A percentile compares a stretch with the other conserved stretches of the same genome.
Evolutionary conservation across 2,797 vertebrate species (phyloP).

Genomic region (Lepidocolaptes lacrymiger): DNA sequence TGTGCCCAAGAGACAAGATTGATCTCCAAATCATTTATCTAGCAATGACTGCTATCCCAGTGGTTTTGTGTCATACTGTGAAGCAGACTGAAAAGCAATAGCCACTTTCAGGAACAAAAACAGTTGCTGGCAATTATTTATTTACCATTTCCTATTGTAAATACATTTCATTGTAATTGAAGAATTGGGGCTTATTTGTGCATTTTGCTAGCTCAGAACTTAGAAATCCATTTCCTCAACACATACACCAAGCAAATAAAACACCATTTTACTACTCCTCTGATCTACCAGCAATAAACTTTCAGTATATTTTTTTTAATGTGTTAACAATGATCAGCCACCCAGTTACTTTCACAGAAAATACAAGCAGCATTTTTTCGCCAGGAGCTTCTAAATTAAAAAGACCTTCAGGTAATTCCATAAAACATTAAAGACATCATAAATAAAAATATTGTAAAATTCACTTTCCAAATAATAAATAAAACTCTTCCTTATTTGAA

Average conservation of each 20-base stretch:
- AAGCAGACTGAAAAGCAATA: not conserved
- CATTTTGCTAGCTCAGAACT: not conserved
- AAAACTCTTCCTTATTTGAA: constrained; percentile 55
- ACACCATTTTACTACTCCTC: not conserved
- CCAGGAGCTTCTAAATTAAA: constrained; percentile 28
- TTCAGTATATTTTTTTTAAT: not conserved
- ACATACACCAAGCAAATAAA: not conserved
- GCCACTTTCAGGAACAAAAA: not conserved
- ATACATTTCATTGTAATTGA: not conserved
- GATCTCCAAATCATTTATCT: not conserved
- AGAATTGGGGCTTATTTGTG: not conserved
- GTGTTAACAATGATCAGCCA: not conserved
- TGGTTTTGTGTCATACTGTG: not conserved
- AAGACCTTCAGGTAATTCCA: not conserved
- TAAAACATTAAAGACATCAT: constrained; percentile 58
- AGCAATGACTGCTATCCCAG: not conserved
- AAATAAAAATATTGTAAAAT: constrained; percentile 68
- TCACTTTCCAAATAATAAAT: constrained; percentile 58
- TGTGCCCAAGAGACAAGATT: not conserved
- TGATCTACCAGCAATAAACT: not conserved
- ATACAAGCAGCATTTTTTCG: constrained; percentile 34
- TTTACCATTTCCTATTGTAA: not conserved
- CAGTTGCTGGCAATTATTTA: not conserved
- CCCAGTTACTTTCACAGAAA: constrained; percentile 36
- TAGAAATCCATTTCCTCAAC: not conserved